Evolutionary conservation across 2,888 invertebrate species (phyloP).

Genomic region (Phlogophora meticulosa): DNA sequence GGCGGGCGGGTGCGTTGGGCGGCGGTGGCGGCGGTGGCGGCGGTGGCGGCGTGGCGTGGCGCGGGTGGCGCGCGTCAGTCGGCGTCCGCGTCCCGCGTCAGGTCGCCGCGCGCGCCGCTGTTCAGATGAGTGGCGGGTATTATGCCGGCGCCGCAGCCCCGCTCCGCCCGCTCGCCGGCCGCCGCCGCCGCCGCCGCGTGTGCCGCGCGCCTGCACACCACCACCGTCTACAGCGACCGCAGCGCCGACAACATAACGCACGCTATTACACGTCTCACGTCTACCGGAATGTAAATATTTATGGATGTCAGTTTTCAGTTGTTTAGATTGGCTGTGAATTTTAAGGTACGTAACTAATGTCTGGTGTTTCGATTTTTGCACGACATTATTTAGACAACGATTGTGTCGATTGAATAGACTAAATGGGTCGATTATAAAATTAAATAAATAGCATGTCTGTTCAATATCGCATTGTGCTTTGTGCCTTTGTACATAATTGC

Average conservation of each 20-base stretch:
- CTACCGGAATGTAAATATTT: conserved; percentile 90
- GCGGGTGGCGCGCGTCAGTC: conserved; percentile 70
- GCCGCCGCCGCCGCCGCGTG: conserved; percentile 69
- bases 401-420: conserved; percentile 61
- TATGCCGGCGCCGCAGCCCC: conserved; percentile 86
- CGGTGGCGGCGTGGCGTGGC: conserved; percentile 47
- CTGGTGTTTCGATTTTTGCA: conserved; percentile 84
- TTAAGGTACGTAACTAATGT: conserved; percentile 89
- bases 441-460: conserved; percentile 83
- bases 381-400: conserved; percentile 74
- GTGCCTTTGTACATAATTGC: conserved; percentile 85
- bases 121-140: conserved; percentile 77
- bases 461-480: conserved; percentile 84
- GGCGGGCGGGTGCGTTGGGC: conserved; percentile 71
- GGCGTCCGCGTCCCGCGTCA: conserved; percentile 74
- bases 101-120: conserved; percentile 69
- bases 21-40: conserved; percentile 60
- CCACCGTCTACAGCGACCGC: conserved; percentile 73
- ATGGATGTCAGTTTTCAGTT: conserved; percentile 91
- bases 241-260: conserved; percentile 80
- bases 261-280: conserved; percentile 84
- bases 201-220: conserved; percentile 74
- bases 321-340: conserved; percentile 91
- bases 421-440: conserved; percentile 72
- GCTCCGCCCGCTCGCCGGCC: conserved; percentile 79